A percentile compares a stretch with the other conserved stretches of the same genome.
These are phyloP conservation scores for Adelognathus sp. DNA, from an alignment of 2,888 invertebrate species.

Conservation along the genomic window DNA sequence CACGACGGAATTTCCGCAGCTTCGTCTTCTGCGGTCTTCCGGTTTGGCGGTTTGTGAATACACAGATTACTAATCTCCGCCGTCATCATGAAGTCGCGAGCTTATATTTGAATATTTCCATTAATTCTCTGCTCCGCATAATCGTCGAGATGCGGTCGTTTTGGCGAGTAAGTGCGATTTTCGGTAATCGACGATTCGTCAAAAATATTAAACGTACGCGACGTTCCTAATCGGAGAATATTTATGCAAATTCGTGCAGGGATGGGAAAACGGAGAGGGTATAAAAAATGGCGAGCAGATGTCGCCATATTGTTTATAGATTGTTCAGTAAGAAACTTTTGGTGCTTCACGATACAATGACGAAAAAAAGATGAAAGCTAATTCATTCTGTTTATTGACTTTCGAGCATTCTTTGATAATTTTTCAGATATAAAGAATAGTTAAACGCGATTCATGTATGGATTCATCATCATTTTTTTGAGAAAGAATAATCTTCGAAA, in stretches of 20 bases:
- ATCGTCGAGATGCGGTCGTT: not conserved
- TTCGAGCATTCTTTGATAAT: no score
- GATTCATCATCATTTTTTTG: no score
- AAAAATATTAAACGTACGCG: not conserved
- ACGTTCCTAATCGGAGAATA: not conserved
- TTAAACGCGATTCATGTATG: no score
- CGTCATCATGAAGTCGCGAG: not conserved
- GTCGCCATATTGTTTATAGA: not conserved
- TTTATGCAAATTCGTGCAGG: no score
- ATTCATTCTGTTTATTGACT: not conserved
- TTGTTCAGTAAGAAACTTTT: not conserved
- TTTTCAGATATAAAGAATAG: no score
- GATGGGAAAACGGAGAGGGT: not conserved
- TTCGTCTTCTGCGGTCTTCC: no score
- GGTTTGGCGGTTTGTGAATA: not conserved
- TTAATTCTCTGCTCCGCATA: not conserved
- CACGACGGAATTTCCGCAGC: not conserved
- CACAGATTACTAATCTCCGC: not conserved
- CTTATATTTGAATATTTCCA: not conserved
- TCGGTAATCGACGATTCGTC: not conserved
- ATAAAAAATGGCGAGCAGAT: not conserved
- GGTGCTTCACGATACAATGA: no score
- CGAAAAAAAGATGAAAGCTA: not conserved
- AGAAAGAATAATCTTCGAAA: no score
- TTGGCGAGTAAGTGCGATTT: not conserved